A percentile compares a stretch with the other conserved stretches of the same genome.
Conservation (phyloP, 2,113 vertebrate species). For the Corapipo altera region DNA sequence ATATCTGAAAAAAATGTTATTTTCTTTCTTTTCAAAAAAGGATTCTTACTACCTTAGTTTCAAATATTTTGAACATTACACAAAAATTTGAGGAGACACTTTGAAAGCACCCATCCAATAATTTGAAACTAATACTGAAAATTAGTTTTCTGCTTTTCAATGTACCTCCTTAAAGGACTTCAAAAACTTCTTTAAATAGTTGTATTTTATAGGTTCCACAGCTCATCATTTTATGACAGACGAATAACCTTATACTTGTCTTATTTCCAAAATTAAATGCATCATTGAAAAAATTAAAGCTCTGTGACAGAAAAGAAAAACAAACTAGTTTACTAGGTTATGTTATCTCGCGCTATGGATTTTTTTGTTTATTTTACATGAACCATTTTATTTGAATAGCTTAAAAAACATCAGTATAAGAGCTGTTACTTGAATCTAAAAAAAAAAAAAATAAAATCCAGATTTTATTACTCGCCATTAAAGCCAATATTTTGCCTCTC, state of each 20-base stretch:
- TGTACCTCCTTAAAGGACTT: background rate
- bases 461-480: background rate
- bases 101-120: background rate
- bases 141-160: background rate
- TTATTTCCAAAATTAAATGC: background rate
- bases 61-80: background rate
- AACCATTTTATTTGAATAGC: background rate
- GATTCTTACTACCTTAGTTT: background rate
- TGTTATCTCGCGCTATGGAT: background rate
- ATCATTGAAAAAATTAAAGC: background rate
- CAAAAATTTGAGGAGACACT: background rate
- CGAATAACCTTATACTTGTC: background rate
- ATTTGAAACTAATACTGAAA: background rate
- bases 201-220: background rate
- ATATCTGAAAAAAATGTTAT: background rate
- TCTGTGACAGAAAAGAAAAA: background rate
- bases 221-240: background rate
- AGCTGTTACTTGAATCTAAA: background rate
- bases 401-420: background rate
- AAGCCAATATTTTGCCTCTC: background rate
- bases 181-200: background rate
- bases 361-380: background rate
- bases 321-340: background rate
- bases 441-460: background rate
- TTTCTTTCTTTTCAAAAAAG: background rate